Evolutionary conservation across 2,888 invertebrate genomes (phyloP).

Genomic region (Orthonevra nobilis): DNA sequence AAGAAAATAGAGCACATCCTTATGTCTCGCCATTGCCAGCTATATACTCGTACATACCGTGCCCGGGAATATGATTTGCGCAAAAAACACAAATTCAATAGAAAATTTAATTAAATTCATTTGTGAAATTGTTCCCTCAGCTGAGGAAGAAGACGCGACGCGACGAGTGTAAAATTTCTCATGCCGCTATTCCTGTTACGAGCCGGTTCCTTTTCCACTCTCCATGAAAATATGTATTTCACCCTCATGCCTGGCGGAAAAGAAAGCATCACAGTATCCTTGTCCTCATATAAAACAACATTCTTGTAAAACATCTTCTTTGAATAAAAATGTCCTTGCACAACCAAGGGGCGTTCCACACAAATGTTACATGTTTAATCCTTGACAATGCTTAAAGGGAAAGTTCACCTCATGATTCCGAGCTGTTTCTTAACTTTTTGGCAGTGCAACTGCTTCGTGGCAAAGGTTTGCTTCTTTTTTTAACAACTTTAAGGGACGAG

Average conservation of each 20-base stretch:
- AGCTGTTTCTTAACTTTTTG: neutral
- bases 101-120: conserved; percentile 57
- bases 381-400: conserved; percentile 26
- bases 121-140: conserved; percentile 27
- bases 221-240: neutral
- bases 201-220: conserved; percentile 22
- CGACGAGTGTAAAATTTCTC: conserved; percentile 33
- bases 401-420: conserved; percentile 3
- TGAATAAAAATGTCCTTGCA: neutral
- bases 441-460: conserved; percentile 5
- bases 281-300: conserved; percentile 20
- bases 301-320: conserved; percentile 36
- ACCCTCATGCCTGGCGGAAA: conserved; percentile 13
- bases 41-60: no score
- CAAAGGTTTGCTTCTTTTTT: neutral
- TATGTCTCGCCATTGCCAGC: neutral
- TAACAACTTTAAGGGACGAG: neutral
- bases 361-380: conserved; percentile 46
- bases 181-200: neutral
- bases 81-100: conserved; percentile 36
- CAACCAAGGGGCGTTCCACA: conserved; percentile 3
- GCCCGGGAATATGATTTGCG: conserved; percentile 21
- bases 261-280: conserved; percentile 1
- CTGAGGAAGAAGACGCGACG: neutral
- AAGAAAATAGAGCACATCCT: neutral